Conservation (phyloP, 1,140 invertebrate genomes). For the roundworm (Caenorhabditis elegans) region WBcel235 BX284605.5:10134501-10135000, state of each 20-base stretch:
- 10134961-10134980: conserved; percentile 49
- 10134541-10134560: too few species aligned
- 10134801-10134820: not conserved
- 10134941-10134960: conserved; percentile 55
- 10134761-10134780: conserved; percentile 79
- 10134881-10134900: conserved; percentile 78
- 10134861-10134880: conserved; percentile 79
- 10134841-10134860: conserved; percentile 85
- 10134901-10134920: conserved; percentile 82
- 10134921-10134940: conserved; percentile 74
- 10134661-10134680: not conserved
- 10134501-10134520: too few species aligned
- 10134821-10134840: conserved; percentile 20
- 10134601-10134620: too few species aligned
- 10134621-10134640: too few species aligned
- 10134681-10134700: not conserved
- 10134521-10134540: too few species aligned
- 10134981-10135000: conserved; percentile 41
- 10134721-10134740: conserved; percentile 7
- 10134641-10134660: not conserved
- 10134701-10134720: conserved; percentile 5
- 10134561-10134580: too few species aligned
- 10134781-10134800: conserved; percentile 70
- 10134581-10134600: too few species aligned
- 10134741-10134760: conserved; percentile 52